Base-by-base conservation (phyloP, 1,140 invertebrate genomes). In the Aphis craccivora region DNA sequence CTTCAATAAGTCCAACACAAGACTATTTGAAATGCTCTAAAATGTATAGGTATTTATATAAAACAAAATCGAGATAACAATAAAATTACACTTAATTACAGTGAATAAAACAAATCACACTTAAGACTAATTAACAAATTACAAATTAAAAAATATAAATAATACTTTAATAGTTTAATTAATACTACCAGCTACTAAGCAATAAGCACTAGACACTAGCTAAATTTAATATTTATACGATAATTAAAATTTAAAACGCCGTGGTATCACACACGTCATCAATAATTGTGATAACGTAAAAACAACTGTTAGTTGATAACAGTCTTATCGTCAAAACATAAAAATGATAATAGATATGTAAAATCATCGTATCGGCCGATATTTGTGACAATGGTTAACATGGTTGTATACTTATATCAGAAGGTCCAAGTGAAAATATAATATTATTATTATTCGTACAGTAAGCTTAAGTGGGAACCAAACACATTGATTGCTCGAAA, bases 201-300 rank as follows among this genome's bases (percentile, higher is more conserved):
- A 67, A 1, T 67, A n/a, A 30, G 60, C 30, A 30, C 9, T 55
- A 55, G 25, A 1, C 0, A 4, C 30, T 76, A n/a, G 60, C n/a
- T n/a, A 83, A 83, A 83, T 37, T 7, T 40, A 40, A 40, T 40
- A 40, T 3, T 40, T 22, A 23, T 81, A 20, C 35, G 6, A 83
- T 83, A 35, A 43, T 43, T 30, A 40, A 43, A n/a, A 22, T 22
- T 84, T 84, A 43, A 87, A 89, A 89, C 14, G 35, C n/a, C n/a
- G 22, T 11, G 67, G 30, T 91, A 91, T 81, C 91, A 92, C 91
- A 92, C 91, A 92, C 91, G 91, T 92, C 91, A 92, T 81, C 67
- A 83, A 25, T 35, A 83, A 22, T 8, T 45, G 30, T 92, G 91
- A 92, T 92, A 92, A 92, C 37, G 11, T 11, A 18, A 3, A 18